These are phyloP conservation scores for Scaptodrosophila latifasciaeformis DNA, from an alignment of 2,888 invertebrate species.

Conservation along the genomic window DNA sequence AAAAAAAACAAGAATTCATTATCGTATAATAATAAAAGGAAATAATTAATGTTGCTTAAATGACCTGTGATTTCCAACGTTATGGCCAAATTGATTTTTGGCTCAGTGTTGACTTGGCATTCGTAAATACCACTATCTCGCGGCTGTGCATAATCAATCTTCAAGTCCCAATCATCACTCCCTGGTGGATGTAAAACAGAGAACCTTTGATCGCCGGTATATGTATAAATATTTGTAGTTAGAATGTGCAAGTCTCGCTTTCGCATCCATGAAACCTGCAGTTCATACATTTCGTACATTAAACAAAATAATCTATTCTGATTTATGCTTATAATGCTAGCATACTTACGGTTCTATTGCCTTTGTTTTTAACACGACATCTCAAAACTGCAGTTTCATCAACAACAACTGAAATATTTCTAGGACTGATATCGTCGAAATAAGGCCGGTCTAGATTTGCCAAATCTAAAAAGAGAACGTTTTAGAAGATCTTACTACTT, in stretches of 20 bases:
- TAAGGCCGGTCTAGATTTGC: constrained; percentile 80
- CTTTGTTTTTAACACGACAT: constrained; percentile 90
- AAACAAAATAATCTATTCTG: not conserved
- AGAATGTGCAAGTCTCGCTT: constrained; percentile 83
- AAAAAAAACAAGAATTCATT: too few species aligned
- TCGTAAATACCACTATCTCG: constrained; percentile 90
- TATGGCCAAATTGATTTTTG: constrained; percentile 90
- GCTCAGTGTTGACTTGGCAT: constrained; percentile 93
- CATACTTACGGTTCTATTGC: constrained; percentile 87
- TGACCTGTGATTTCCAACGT: constrained; percentile 86
- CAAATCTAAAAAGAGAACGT: constrained; percentile 27
- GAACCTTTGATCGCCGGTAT: constrained; percentile 91
- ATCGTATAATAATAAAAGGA: too few species aligned
- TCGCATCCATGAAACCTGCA: constrained; percentile 75
- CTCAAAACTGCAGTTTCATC: constrained; percentile 87
- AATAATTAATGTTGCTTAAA: too few species aligned
- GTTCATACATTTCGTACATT: too few species aligned
- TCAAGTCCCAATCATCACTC: constrained; percentile 90
- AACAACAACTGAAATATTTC: constrained; percentile 89
- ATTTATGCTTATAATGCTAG: not conserved
- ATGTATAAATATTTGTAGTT: constrained; percentile 88
- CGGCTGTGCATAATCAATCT: constrained; percentile 88
- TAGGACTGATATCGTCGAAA: constrained; percentile 88
- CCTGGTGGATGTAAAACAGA: constrained; percentile 88
- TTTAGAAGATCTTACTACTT: not conserved